phyloP scores from a whole-genome alignment of 2,113 vertebrate genomes.

The Oreocharis arfaki region DNA sequence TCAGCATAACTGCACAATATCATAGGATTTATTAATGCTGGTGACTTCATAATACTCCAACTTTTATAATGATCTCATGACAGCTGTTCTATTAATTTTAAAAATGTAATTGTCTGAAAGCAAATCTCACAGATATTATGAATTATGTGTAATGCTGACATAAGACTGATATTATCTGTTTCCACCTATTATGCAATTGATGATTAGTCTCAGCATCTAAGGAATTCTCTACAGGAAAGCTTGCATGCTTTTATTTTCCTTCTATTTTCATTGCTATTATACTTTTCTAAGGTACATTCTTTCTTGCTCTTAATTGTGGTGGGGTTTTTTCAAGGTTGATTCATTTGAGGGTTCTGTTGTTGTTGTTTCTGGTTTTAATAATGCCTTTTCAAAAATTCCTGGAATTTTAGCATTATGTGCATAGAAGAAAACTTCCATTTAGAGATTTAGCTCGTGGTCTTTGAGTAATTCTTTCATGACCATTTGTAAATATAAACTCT shows the following conservation, averaged over 20 bases:
- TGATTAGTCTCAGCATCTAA: not conserved
- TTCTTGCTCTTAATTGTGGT: not conserved
- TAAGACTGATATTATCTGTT: not conserved
- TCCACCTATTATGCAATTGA: fast-evolving
- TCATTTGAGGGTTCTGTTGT: fast-evolving
- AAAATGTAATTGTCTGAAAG: not conserved
- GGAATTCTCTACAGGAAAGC: not conserved
- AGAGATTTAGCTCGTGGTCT: not conserved
- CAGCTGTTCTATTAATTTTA: not conserved
- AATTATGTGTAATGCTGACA: not conserved
- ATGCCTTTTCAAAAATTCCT: not conserved
- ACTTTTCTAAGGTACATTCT: not conserved
- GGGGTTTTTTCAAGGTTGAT: not conserved
- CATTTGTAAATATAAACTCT: not conserved
- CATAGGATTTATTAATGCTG: not conserved
- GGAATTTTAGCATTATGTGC: not conserved
- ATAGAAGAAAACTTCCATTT: not conserved
- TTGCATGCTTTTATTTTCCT: not conserved
- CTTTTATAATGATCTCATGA: not conserved
- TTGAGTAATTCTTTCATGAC: not conserved
- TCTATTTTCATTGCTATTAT: not conserved
- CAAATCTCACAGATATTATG: not conserved
- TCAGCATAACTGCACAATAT: not conserved
- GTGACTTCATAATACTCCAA: not conserved
- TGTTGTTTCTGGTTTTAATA: not conserved